These are phyloP conservation scores for Epicampocera succincta DNA, from an alignment of 2,888 invertebrate species.

Conservation along the genomic window DNA sequence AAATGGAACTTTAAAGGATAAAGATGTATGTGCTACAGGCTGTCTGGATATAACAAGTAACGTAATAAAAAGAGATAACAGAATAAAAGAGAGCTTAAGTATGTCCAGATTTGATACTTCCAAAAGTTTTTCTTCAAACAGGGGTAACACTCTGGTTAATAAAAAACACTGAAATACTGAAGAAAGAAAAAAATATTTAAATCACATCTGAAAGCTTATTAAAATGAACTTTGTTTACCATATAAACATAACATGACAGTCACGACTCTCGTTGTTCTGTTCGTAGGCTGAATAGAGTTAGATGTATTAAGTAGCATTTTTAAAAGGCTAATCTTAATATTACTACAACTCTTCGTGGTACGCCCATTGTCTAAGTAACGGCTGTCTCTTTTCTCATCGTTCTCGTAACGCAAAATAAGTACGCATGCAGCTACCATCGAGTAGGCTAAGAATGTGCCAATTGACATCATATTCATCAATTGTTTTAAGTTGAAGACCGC, in stretches of 20 bases:
- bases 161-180: slow-evolving; percentile 76
- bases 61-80: slow-evolving; percentile 79
- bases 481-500: slow-evolving; percentile 87
- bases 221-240: slow-evolving; percentile 74
- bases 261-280: slow-evolving; percentile 81
- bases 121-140: slow-evolving; percentile 74
- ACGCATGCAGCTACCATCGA: slow-evolving; percentile 90
- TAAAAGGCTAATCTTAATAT: slow-evolving; percentile 72
- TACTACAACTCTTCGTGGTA: slow-evolving; percentile 61
- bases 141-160: slow-evolving; percentile 75
- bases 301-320: slow-evolving; percentile 81
- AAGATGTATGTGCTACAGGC: slow-evolving; percentile 84
- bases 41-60: slow-evolving; percentile 84
- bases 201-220: neutral
- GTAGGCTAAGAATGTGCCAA: slow-evolving; percentile 88
- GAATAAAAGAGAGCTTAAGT: slow-evolving; percentile 71
- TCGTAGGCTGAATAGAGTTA: slow-evolving; percentile 81
- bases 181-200: slow-evolving; percentile 29
- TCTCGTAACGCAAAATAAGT: slow-evolving; percentile 85
- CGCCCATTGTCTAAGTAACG: slow-evolving; percentile 73
- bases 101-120: slow-evolving; percentile 70
- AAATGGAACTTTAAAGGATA: slow-evolving; percentile 88
- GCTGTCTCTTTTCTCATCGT: slow-evolving; percentile 75
- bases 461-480: slow-evolving; percentile 90
- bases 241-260: slow-evolving; percentile 81